These are phyloP conservation scores for Cephalopholis sonnerati DNA, from an alignment of 2,113 vertebrate species.

Conservation along the genomic window DNA sequence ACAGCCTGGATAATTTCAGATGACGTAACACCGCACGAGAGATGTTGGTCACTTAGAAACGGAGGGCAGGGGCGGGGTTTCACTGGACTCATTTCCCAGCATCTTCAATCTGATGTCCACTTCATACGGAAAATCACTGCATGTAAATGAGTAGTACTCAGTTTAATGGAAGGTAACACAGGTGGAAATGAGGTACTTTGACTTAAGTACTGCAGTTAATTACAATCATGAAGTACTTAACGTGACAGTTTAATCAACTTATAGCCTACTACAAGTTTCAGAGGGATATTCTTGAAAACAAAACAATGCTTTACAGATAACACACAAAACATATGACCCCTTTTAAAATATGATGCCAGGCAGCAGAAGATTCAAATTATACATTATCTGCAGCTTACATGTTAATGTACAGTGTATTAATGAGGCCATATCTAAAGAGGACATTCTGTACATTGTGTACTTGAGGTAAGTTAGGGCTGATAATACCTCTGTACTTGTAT, in stretches of 20 bases:
- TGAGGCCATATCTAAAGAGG: too few species aligned
- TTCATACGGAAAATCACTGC: not conserved
- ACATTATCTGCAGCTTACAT: not conserved
- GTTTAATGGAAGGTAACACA: too few species aligned
- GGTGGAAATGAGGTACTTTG: not conserved
- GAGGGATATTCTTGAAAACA: too few species aligned
- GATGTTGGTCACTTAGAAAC: not conserved
- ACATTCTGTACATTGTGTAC: too few species aligned
- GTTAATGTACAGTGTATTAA: not conserved
- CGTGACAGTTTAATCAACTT: not conserved
- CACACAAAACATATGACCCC: not conserved
- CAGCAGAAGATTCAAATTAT: too few species aligned
- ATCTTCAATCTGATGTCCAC: not conserved
- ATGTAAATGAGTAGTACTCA: accelerated
- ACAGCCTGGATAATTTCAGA: too few species aligned
- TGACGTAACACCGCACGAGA: not conserved
- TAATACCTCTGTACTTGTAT: too few species aligned
- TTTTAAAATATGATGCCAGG: not conserved
- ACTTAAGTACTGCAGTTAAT: not conserved
- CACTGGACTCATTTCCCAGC: not conserved
- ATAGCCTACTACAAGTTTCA: too few species aligned
- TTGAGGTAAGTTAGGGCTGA: too few species aligned
- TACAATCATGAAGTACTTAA: not conserved
- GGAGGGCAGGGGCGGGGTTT: not conserved
- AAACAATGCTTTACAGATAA: too few species aligned